phyloP scores from a whole-genome alignment of 2,888 invertebrate genomes.

The Iselma pallidipennis region DNA sequence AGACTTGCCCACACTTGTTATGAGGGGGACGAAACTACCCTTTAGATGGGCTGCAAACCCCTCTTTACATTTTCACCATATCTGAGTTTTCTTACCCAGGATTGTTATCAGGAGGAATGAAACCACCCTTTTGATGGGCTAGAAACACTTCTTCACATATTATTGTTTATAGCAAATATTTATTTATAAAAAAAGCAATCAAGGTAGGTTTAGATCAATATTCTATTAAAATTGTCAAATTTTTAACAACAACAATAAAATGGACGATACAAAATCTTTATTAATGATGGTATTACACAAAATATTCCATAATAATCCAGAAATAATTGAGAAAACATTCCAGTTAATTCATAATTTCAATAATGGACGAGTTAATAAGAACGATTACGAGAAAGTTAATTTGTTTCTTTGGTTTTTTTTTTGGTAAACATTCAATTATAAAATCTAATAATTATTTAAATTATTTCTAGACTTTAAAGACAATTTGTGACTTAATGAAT shows the following conservation, averaged over 20 bases:
- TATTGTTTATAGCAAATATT: too few species aligned
- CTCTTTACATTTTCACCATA: too few species aligned
- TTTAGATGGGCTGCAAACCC: too few species aligned
- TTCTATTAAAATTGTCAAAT: neutral
- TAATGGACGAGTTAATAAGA: conserved; percentile 41
- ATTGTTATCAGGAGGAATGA: too few species aligned
- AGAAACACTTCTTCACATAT: too few species aligned
- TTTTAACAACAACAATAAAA: conserved; percentile 19
- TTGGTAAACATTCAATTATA: too few species aligned
- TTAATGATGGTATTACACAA: conserved; percentile 49
- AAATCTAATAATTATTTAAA: conserved; percentile 6
- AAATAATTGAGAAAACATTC: conserved; percentile 46
- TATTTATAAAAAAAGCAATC: neutral
- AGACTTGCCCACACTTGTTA: too few species aligned
- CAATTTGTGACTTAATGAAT: conserved; percentile 47
- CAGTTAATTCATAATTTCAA: conserved; percentile 48
- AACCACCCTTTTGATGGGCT: too few species aligned
- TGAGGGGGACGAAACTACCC: too few species aligned
- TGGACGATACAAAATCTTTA: conserved; percentile 48
- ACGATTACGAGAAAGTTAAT: conserved; percentile 48
- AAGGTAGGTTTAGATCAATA: neutral
- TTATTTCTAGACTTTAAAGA: conserved; percentile 42
- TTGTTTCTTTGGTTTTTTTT: too few species aligned
- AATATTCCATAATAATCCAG: conserved; percentile 45
- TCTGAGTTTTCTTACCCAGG: too few species aligned